Conservation (phyloP, 2,888 invertebrate species). For the Sinopyrophorus schimmeli region DNA sequence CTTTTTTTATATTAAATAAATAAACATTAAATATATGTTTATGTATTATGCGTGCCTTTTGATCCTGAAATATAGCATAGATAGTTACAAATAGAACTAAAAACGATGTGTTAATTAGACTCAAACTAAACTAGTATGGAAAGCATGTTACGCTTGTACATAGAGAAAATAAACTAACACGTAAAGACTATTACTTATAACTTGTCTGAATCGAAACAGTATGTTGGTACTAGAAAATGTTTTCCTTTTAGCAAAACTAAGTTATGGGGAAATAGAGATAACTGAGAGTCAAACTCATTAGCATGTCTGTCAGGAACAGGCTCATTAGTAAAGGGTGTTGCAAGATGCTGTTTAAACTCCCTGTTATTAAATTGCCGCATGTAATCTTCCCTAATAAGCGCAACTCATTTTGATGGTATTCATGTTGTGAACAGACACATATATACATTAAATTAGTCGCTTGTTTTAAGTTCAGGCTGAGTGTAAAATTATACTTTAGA, state of each 20-base stretch:
- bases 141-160: too few relatives aligned
- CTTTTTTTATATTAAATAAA: too few relatives aligned
- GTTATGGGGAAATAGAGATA: conserved; percentile 24
- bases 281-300: conserved; percentile 33
- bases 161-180: too few relatives aligned
- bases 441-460: conserved; percentile 23
- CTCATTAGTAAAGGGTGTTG: conserved; percentile 35
- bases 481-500: too few relatives aligned
- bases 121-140: too few relatives aligned
- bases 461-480: conserved; percentile 18
- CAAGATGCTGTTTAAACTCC: conserved; percentile 34
- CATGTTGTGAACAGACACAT: conserved; percentile 31
- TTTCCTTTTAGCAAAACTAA: conserved; percentile 16
- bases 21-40: too few relatives aligned
- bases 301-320: conserved; percentile 34
- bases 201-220: too few relatives aligned
- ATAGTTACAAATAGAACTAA: too few relatives aligned
- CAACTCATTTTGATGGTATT: conserved; percentile 29
- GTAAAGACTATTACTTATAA: too few relatives aligned
- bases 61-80: too few relatives aligned
- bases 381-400: conserved; percentile 33
- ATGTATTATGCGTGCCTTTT: too few relatives aligned
- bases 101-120: too few relatives aligned
- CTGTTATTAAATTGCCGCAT: conserved; percentile 34
- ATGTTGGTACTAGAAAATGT: not conserved